Conservation (phyloP, 2,888 invertebrate species). For the Netelia virgata region DNA sequence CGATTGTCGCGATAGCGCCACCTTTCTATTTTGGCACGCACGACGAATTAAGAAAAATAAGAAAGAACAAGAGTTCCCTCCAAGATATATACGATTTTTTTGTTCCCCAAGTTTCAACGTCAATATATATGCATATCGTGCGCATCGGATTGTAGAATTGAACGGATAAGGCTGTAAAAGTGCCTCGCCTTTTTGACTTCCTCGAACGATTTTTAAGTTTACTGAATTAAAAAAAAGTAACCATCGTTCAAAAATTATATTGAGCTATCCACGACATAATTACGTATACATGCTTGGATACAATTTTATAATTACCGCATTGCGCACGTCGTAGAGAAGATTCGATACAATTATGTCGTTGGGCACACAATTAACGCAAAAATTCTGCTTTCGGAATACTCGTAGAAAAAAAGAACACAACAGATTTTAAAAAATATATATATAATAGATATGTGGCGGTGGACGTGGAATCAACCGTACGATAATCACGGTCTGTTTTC, state of each 20-base stretch:
- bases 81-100: conserved; percentile 37
- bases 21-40: neutral
- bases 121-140: conserved; percentile 31
- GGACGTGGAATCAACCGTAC: conserved; percentile 3
- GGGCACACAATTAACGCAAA: neutral
- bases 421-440: conserved; percentile 30
- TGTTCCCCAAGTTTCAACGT: conserved; percentile 57
- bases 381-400: conserved; percentile 49
- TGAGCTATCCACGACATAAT: neutral
- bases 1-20: neutral
- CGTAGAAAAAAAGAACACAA: conserved; percentile 46
- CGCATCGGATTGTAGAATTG: conserved; percentile 11
- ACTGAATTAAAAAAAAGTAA: conserved; percentile 4
- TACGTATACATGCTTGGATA: neutral
- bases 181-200: conserved; percentile 43
- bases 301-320: neutral
- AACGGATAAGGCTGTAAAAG: conserved; percentile 57
- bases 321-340: neutral
- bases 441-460: conserved; percentile 48
- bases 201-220: conserved; percentile 17
- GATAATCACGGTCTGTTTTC: conserved; percentile 7
- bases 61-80: conserved; percentile 8
- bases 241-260: conserved; percentile 12
- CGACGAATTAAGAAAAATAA: conserved; percentile 4
- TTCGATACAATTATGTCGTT: neutral